Evolutionary conservation across 2,113 vertebrate species (phyloP).

Genomic region (Bos taurus): DNA sequence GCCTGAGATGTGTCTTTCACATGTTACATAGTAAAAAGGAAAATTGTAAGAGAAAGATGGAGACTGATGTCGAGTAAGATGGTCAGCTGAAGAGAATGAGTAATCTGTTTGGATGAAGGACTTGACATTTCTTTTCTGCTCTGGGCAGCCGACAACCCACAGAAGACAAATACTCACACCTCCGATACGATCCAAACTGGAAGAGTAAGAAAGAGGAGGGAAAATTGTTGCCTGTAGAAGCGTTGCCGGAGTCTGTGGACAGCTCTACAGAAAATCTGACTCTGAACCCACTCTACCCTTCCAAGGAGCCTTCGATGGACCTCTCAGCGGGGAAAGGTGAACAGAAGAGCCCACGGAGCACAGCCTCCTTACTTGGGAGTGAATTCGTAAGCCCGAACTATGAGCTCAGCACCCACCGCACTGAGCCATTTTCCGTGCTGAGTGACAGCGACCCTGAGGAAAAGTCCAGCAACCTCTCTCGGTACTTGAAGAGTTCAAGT

Average conservation of each 20-base stretch:
- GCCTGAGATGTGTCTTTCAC: not conserved
- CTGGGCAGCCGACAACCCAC: constrained; percentile 43
- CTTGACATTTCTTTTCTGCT: constrained; percentile 6
- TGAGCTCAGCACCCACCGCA: not conserved
- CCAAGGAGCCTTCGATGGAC: not conserved
- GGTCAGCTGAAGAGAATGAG: not conserved
- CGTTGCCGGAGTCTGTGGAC: not conserved
- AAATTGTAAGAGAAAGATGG: not conserved
- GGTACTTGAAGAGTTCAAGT: constrained; percentile 1
- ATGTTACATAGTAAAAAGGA: not conserved
- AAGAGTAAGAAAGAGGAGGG: constrained; percentile 69
- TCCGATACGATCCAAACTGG: constrained; percentile 85
- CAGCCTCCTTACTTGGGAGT: not conserved
- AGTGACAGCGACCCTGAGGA: not conserved
- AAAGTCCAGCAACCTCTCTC: not conserved
- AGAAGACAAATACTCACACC: constrained; percentile 78
- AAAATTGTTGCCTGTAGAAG: not conserved
- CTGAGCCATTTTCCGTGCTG: not conserved
- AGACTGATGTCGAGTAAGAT: not conserved
- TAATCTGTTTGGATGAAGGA: not conserved
- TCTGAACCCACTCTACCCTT: constrained; percentile 58
- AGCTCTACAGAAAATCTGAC: not conserved
- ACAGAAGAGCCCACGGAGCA: constrained; percentile 9
- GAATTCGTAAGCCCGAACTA: constrained; percentile 43
- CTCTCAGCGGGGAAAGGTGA: not conserved